A percentile compares a stretch with the other conserved stretches of the same genome.
Evolutionary conservation across 2,113 vertebrate species (phyloP).

Genomic region (Rutilus rutilus): DNA sequence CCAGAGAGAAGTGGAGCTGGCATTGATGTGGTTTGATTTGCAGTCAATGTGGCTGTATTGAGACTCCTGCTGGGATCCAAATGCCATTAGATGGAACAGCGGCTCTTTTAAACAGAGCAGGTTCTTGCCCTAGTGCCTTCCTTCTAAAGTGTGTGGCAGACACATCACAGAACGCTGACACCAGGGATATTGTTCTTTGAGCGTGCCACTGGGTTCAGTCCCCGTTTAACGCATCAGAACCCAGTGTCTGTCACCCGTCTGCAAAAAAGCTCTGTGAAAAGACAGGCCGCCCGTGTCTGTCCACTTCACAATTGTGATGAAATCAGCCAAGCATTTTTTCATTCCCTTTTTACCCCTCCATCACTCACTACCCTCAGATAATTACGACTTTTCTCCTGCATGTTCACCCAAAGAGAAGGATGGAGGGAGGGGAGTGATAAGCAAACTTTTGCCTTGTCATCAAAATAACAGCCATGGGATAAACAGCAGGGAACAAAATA

Average conservation of each 20-base stretch:
- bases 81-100: conserved; percentile 67
- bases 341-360: not conserved
- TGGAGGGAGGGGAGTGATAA: not conserved
- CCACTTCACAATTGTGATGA: conserved; percentile 29
- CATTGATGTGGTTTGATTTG: conserved; percentile 69
- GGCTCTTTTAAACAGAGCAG: conserved; percentile 64
- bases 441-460: conserved; percentile 28
- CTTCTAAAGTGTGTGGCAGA: conserved; percentile 60
- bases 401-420: not conserved
- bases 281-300: conserved; percentile 1
- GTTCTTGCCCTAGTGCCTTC: conserved; percentile 43
- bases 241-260: conserved; percentile 48
- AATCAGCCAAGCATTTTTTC: conserved; percentile 31
- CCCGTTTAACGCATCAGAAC: conserved; percentile 43
- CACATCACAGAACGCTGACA: conserved; percentile 63
- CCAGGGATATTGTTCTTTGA: conserved; percentile 62
- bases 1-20: conserved; percentile 44
- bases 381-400: not conserved
- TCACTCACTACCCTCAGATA: not conserved
- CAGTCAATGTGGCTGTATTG: conserved; percentile 61
- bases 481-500: not conserved
- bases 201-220: conserved; percentile 60
- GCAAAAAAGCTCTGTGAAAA: not conserved
- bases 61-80: conserved; percentile 66
- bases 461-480: not conserved